phyloP scores from a whole-genome alignment of 2,113 vertebrate genomes.

The Labeo catla region DNA sequence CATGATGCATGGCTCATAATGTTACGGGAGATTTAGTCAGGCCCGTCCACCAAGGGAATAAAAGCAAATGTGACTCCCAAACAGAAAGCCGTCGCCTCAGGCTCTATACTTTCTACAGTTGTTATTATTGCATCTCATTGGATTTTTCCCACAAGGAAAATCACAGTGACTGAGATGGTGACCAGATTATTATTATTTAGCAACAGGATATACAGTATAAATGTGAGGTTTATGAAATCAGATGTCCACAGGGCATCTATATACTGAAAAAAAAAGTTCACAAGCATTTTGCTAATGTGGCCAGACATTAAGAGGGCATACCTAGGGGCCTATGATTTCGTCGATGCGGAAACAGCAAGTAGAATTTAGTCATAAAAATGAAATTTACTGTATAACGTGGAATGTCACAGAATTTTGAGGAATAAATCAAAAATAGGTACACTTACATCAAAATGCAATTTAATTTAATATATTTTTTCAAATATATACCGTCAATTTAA shows the following conservation, averaged over 20 bases:
- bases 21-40: conserved; percentile 63
- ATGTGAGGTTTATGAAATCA: conserved; percentile 75
- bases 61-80: conserved; percentile 53
- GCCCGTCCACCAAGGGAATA: conserved; percentile 57
- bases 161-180: conserved; percentile 73
- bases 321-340: too few species aligned
- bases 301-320: background rate
- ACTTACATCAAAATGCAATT: too few species aligned
- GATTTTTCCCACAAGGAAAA: conserved; percentile 73
- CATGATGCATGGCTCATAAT: conserved; percentile 72
- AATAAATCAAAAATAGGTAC: too few species aligned
- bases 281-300: background rate
- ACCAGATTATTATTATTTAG: conserved; percentile 74
- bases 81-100: conserved; percentile 39
- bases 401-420: too few species aligned
- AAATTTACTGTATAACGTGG: too few species aligned
- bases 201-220: conserved; percentile 74
- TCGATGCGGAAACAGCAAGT: too few species aligned
- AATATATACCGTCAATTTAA: too few species aligned
- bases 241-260: conserved; percentile 71
- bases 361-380: too few species aligned
- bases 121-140: conserved; percentile 68
- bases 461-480: too few species aligned
- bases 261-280: background rate
- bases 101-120: conserved; percentile 37